Evolutionary conservation across 2,888 invertebrate genomes (phyloP).

Genomic region (Melinaea marsaeus): DNA sequence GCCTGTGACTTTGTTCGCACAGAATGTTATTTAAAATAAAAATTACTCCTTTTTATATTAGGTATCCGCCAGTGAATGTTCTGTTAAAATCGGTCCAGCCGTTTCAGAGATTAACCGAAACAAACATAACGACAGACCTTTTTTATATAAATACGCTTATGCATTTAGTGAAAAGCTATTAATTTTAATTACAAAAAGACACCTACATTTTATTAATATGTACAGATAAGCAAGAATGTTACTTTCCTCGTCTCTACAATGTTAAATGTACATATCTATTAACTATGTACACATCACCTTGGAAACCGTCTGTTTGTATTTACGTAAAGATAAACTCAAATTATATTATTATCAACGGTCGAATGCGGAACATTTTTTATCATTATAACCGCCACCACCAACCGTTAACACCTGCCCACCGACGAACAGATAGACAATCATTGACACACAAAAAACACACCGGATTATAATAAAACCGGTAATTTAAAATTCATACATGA

Average conservation of each 20-base stretch:
- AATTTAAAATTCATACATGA: slow-evolving; percentile 26
- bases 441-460: slow-evolving; percentile 15
- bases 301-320: neutral
- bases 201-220: too few relatives aligned
- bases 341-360: slow-evolving; percentile 44
- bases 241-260: neutral
- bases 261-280: neutral
- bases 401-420: slow-evolving; percentile 71
- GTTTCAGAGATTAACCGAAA: too few relatives aligned
- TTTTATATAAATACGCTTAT: too few relatives aligned
- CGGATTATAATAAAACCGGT: slow-evolving; percentile 30
- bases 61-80: too few relatives aligned
- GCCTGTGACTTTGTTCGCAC: too few relatives aligned
- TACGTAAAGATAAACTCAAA: slow-evolving; percentile 20
- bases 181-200: too few relatives aligned
- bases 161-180: too few relatives aligned
- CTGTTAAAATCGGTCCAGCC: too few relatives aligned
- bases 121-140: too few relatives aligned
- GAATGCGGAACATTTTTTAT: slow-evolving; percentile 60
- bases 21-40: too few relatives aligned
- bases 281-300: neutral
- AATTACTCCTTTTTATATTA: too few relatives aligned
- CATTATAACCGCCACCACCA: slow-evolving; percentile 62
- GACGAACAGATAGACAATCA: slow-evolving; percentile 21
- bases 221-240: too few relatives aligned